A percentile compares a stretch with the other conserved stretches of the same genome.
These are phyloP conservation scores for Elaphurus davidianus DNA, from an alignment of 2,113 vertebrate species.

Conservation along the genomic window DNA sequence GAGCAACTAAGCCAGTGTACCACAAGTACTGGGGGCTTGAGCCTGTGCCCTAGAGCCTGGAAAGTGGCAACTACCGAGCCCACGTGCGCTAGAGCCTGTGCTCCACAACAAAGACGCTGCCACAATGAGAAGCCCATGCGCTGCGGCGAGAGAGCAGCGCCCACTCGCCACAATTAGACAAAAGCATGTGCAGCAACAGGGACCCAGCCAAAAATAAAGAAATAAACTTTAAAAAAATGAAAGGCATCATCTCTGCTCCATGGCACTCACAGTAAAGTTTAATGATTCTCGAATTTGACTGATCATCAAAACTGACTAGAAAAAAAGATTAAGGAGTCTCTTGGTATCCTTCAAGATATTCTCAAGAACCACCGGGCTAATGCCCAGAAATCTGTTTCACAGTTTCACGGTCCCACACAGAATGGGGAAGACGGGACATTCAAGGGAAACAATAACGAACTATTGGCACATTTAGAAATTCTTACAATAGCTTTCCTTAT, in stretches of 20 bases:
- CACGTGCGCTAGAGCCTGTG: neutral
- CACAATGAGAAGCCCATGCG: fast-evolving
- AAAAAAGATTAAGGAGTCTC: neutral
- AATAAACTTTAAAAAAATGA: neutral
- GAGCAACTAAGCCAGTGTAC: neutral
- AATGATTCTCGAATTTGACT: neutral
- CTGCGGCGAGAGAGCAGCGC: neutral
- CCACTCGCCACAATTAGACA: neutral
- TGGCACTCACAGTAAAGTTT: neutral
- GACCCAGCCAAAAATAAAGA: neutral
- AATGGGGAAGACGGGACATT: neutral
- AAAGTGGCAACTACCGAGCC: neutral
- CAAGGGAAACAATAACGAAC: neutral
- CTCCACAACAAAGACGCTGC: neutral
- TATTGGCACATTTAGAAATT: neutral
- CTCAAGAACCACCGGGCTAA: neutral
- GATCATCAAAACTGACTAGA: neutral
- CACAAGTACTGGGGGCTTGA: neutral
- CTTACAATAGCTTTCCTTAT: neutral
- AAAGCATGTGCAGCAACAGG: neutral
- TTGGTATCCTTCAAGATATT: neutral
- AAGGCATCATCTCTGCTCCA: neutral
- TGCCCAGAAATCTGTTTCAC: neutral
- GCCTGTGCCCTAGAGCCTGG: neutral
- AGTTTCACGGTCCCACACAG: neutral